Conservation (phyloP, 2,113 vertebrate genomes). For the Platanista minor region DNA sequence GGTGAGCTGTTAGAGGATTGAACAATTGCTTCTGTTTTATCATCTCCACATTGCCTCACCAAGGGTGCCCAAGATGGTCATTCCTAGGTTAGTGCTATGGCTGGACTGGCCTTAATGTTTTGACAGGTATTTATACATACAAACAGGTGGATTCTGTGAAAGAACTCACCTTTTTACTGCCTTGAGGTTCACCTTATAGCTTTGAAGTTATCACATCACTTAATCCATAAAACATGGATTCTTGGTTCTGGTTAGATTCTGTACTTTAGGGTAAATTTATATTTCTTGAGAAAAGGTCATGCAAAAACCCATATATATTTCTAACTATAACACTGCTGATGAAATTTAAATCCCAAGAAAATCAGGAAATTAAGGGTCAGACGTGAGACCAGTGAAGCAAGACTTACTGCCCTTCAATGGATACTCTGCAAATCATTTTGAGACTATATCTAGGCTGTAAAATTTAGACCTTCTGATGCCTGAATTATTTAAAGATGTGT, state of each 20-base stretch:
- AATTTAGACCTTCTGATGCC: neutral
- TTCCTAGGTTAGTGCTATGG: neutral
- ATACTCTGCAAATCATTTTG: neutral
- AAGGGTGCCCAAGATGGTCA: neutral
- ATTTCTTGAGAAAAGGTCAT: neutral
- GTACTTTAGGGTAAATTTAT: neutral
- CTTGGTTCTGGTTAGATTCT: neutral
- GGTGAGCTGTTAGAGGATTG: neutral
- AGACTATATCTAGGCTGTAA: neutral
- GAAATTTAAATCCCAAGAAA: constrained; percentile 21
- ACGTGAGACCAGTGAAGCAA: neutral
- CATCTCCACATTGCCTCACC: neutral
- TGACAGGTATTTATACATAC: neutral
- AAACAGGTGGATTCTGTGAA: neutral
- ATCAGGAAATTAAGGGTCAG: neutral
- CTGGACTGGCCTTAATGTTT: neutral
- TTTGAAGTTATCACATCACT: neutral
- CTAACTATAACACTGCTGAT: neutral
- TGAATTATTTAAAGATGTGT: neutral
- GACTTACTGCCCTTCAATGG: neutral
- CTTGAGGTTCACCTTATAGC: neutral
- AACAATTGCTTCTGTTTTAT: neutral
- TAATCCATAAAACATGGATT: neutral
- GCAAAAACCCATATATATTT: neutral
- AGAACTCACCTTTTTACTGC: neutral